Conservation (phyloP, 2,113 vertebrate species). For the Mastomys natalensis region DNA sequence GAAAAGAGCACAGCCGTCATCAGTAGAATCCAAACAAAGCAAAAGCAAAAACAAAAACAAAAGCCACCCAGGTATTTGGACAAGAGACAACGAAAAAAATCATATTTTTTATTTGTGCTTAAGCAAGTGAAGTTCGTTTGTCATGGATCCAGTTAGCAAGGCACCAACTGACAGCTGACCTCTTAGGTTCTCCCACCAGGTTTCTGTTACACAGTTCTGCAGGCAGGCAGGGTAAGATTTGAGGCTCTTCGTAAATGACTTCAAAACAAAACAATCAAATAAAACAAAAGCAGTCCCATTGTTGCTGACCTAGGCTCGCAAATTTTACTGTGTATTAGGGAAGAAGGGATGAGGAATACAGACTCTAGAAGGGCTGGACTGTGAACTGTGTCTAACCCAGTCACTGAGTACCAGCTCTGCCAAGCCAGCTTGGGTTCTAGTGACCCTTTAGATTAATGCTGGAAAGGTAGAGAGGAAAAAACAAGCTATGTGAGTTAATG, state of each 20-base stretch:
- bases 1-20: background rate
- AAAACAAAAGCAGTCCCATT: background rate
- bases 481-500: background rate
- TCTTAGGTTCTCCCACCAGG: background rate
- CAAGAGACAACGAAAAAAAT: slow-evolving; percentile 26
- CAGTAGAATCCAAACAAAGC: background rate
- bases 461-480: background rate
- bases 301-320: slow-evolving; percentile 42
- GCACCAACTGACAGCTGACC: slow-evolving; percentile 28
- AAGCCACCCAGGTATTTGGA: background rate
- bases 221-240: slow-evolving; percentile 29
- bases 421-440: background rate
- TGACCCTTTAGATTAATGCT: background rate
- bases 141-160: slow-evolving; percentile 46
- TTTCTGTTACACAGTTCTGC: slow-evolving; percentile 19
- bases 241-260: slow-evolving; percentile 49
- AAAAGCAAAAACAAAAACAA: background rate
- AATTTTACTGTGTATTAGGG: slow-evolving; percentile 28
- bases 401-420: background rate
- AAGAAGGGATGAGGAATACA: background rate
- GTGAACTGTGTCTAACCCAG: background rate
- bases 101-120: slow-evolving; percentile 39
- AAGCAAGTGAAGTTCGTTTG: slow-evolving; percentile 33
- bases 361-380: background rate
- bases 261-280: background rate